Conservation (phyloP, 2,113 vertebrate genomes). For the Turdus rufiventris region DNA sequence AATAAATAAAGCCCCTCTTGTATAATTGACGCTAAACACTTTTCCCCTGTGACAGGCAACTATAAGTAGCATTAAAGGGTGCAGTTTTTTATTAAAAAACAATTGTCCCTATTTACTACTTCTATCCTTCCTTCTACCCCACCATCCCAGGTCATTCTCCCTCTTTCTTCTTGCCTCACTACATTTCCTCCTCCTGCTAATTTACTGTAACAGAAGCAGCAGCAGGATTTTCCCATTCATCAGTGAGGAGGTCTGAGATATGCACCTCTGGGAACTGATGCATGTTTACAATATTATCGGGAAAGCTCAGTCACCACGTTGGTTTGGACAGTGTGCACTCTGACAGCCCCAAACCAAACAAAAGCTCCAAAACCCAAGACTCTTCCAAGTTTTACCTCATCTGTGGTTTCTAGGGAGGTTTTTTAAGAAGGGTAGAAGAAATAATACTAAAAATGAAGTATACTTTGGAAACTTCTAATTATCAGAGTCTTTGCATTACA, state of each 20-base stretch:
- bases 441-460: background rate
- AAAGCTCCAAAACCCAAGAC: background rate
- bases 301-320: background rate
- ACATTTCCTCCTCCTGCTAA: background rate
- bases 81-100: background rate
- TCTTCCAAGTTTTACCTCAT: background rate
- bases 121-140: background rate
- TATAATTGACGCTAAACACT: background rate
- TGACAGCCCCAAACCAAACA: background rate
- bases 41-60: background rate
- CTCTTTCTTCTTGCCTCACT: background rate
- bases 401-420: background rate
- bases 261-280: background rate
- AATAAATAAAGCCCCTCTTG: background rate
- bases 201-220: background rate
- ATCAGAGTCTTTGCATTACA: background rate
- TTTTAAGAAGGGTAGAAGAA: background rate
- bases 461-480: background rate
- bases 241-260: background rate
- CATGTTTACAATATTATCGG: constrained; percentile 8
- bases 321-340: background rate
- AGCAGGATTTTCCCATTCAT: background rate
- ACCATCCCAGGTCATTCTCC: background rate
- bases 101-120: background rate
- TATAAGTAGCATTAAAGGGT: background rate